Evolutionary conservation across 2,797 vertebrate species (phyloP).

Genomic region (Scolopax rusticola): DNA sequence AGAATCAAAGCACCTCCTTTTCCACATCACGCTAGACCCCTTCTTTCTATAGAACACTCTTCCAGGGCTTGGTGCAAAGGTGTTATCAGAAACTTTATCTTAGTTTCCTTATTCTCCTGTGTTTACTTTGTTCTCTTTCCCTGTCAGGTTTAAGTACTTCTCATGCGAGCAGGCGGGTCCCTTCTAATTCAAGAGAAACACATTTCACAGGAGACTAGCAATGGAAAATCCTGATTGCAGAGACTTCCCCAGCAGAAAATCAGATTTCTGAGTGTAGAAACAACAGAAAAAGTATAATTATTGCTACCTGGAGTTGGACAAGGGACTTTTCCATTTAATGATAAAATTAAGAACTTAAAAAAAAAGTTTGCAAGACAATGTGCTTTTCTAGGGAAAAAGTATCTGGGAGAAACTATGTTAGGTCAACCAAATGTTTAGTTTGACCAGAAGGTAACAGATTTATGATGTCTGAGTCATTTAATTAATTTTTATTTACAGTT

Average conservation of each 20-base stretch:
- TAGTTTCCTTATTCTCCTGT: neutral
- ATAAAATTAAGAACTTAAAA: neutral
- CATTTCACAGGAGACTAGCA: neutral
- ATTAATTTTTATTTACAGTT: slow-evolving; percentile 46
- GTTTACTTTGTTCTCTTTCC: neutral
- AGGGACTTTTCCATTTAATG: neutral
- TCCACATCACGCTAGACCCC: neutral
- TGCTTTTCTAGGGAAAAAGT: neutral
- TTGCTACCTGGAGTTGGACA: neutral
- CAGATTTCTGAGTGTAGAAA: neutral
- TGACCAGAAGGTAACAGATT: neutral
- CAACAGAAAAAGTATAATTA: neutral
- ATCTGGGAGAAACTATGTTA: neutral
- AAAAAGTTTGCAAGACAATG: neutral
- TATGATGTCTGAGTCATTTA: neutral
- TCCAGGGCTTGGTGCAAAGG: neutral
- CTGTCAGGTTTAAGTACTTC: neutral
- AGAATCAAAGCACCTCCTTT: neutral
- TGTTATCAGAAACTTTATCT: neutral
- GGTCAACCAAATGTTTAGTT: neutral
- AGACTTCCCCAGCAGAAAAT: neutral
- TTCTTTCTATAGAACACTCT: neutral
- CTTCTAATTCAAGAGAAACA: neutral
- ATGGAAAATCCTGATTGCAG: neutral
- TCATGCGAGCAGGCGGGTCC: neutral